phyloP scores from a whole-genome alignment of 2,797 vertebrate species.

The Chromis chromis region DNA sequence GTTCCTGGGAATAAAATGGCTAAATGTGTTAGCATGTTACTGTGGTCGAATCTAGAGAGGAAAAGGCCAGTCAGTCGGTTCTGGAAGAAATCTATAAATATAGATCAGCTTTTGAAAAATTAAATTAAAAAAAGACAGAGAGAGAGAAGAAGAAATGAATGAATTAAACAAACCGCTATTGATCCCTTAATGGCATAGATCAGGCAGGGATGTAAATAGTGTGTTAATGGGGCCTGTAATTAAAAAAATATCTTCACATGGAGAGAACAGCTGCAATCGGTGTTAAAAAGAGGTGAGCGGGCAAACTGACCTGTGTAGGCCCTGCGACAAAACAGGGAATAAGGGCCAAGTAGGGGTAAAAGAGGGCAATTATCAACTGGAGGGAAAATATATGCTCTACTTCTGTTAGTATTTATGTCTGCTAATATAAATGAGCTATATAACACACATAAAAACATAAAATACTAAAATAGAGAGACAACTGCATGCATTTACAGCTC shows the following conservation, averaged over 20 bases:
- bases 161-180: constrained; percentile 73
- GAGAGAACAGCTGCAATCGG: constrained; percentile 10
- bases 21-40: constrained; percentile 55
- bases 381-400: background rate
- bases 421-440: constrained; percentile 19
- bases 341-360: constrained; percentile 2
- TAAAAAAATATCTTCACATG: constrained; percentile 35
- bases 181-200: constrained; percentile 77
- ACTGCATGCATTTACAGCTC: too few relatives aligned
- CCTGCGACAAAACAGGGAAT: background rate
- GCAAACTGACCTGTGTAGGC: constrained; percentile 6
- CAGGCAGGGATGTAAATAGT: constrained; percentile 71
- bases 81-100: constrained; percentile 71
- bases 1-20: constrained; percentile 16
- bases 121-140: background rate
- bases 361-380: constrained; percentile 26
- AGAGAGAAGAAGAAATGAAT: constrained; percentile 72
- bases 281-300: constrained; percentile 24
- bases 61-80: constrained; percentile 48
- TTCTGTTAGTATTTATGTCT: constrained; percentile 16
- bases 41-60: constrained; percentile 42
- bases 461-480: too few relatives aligned
- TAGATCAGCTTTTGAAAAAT: constrained; percentile 63
- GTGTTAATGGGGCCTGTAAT: constrained; percentile 75
- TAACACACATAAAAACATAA: background rate